Percentiles rank a stretch among this genome's conserved stretches.
phyloP scores from a whole-genome alignment of 2,888 invertebrate species.

The Mythimna ferrago region DNA sequence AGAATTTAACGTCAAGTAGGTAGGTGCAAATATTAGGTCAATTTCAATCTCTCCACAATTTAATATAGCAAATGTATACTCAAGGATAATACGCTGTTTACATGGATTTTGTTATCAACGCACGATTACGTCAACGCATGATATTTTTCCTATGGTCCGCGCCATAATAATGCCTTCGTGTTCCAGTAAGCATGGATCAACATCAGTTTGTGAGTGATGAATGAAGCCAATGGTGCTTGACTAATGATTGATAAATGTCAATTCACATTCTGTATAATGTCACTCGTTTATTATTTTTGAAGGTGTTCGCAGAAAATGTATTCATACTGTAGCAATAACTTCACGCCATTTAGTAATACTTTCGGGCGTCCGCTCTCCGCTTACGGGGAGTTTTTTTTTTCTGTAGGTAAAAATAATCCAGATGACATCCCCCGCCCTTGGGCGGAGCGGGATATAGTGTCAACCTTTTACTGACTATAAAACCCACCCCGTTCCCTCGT shows the following conservation, averaged over 20 bases:
- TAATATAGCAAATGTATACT: slow-evolving; percentile 31
- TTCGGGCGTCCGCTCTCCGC: too few relatives aligned
- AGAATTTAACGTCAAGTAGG: too few relatives aligned
- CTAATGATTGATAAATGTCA: slow-evolving; percentile 50
- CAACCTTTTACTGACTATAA: too few relatives aligned
- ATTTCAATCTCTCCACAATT: slow-evolving; percentile 18
- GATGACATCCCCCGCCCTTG: too few relatives aligned
- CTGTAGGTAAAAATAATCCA: too few relatives aligned
- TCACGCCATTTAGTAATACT: too few relatives aligned
- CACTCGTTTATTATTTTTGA: slow-evolving; percentile 13
- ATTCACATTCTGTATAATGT: slow-evolving; percentile 12
- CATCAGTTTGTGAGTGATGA: slow-evolving; percentile 9
- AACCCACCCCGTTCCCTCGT: too few relatives aligned
- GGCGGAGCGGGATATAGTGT: too few relatives aligned
- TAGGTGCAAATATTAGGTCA: background rate
- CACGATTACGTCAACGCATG: slow-evolving; percentile 31
- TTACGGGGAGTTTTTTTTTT: too few relatives aligned
- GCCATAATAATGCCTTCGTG: slow-evolving; percentile 23
- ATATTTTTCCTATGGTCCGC: slow-evolving; percentile 29
- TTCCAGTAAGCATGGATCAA: slow-evolving; percentile 24
- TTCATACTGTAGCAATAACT: background rate
- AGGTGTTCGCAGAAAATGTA: background rate
- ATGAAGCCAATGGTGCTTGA: slow-evolving; percentile 40
- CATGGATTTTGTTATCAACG: slow-evolving; percentile 35
- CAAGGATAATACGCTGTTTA: slow-evolving; percentile 49